These are phyloP conservation scores for Eonycteris spelaea DNA, from an alignment of 2,113 vertebrate genomes.

Conservation along the genomic window DNA sequence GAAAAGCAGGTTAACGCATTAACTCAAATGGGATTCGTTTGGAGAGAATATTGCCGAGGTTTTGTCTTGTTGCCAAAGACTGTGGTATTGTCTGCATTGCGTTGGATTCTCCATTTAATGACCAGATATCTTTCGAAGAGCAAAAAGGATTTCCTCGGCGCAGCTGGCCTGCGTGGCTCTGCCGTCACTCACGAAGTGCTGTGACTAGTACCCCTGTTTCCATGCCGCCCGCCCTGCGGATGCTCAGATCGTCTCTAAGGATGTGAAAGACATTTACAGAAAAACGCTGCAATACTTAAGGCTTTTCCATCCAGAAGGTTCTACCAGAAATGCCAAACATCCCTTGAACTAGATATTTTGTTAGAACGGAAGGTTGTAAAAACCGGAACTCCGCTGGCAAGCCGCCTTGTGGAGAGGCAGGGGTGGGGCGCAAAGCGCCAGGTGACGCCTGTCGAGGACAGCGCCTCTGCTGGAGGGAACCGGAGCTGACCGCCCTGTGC, in stretches of 20 bases:
- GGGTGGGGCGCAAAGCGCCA: not conserved
- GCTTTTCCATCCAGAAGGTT: not conserved
- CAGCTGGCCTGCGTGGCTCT: not conserved
- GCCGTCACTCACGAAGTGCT: not conserved
- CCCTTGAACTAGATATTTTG: not conserved
- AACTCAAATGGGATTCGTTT: not conserved
- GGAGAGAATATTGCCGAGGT: not conserved
- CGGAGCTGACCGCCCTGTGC: accelerated
- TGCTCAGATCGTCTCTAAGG: not conserved
- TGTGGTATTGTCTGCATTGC: not conserved
- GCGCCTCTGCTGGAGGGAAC: not conserved
- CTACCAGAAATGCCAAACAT: not conserved
- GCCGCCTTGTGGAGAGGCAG: accelerated
- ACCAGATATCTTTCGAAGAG: not conserved
- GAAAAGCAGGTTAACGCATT: not conserved
- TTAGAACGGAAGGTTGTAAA: not conserved
- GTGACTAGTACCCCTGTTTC: not conserved
- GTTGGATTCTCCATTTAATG: not conserved
- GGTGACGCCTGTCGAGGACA: not conserved
- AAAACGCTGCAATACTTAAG: not conserved
- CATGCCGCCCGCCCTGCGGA: too few relatives aligned
- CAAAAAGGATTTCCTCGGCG: not conserved
- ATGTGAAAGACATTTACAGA: not conserved
- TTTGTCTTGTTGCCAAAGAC: not conserved
- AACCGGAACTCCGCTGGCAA: not conserved